These are phyloP conservation scores for Enteromius argenteus DNA, from an alignment of 2,797 vertebrate species.

Conservation along the genomic window DNA sequence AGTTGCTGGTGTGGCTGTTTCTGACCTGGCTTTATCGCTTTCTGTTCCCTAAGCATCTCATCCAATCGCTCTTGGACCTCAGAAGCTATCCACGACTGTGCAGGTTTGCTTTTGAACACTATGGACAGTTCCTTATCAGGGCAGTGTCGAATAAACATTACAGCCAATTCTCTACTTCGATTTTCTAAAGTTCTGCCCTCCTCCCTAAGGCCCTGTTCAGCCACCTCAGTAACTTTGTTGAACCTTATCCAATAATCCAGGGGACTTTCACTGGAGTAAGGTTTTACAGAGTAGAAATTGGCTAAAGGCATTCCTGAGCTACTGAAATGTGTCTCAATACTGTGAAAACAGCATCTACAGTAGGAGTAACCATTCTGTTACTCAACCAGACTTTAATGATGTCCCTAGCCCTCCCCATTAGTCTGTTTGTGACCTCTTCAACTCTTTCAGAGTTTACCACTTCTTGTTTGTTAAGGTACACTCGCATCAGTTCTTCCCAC, in stretches of 20 bases:
- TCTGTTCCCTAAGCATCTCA: constrained; percentile 22
- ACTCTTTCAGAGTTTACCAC: no score
- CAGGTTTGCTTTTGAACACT: constrained; percentile 20
- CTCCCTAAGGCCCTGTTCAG: not conserved
- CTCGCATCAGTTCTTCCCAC: not conserved
- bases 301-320: constrained; percentile 20
- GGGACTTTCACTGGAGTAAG: not conserved
- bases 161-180: not conserved
- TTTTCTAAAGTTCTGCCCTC: constrained; percentile 17
- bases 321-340: not conserved
- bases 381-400: constrained; percentile 29
- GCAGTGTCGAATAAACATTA: constrained; percentile 19
- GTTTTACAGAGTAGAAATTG: constrained; percentile 30
- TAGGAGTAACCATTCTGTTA: not conserved
- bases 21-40: not conserved
- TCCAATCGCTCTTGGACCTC: constrained; percentile 31
- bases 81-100: constrained; percentile 13
- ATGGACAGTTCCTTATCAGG: constrained; percentile 29
- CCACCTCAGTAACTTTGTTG: constrained; percentile 9
- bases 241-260: constrained; percentile 18
- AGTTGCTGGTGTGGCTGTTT: not conserved
- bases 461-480: not conserved
- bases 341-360: constrained; percentile 1
- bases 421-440: no score
- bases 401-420: constrained; percentile 19